A percentile compares a stretch with the other conserved stretches of the same genome.
Evolutionary conservation across 2,113 vertebrate species (phyloP).

Genomic region (Motacilla alba): DNA sequence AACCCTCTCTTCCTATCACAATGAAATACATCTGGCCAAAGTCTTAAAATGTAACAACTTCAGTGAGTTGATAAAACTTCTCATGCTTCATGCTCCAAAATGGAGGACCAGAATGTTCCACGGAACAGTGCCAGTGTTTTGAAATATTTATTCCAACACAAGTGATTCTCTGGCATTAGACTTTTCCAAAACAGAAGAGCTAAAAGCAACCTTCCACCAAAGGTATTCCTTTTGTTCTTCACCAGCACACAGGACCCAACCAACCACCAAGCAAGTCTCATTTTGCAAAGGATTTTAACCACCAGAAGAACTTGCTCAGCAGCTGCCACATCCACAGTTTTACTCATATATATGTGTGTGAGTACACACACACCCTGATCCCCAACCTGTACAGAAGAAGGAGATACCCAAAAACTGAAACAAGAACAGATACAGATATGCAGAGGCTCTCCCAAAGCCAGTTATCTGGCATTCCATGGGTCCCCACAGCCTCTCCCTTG

Average conservation of each 20-base stretch:
- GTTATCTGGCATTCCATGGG: not conserved
- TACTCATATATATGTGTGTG: fast-evolving
- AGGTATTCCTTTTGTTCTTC: not conserved
- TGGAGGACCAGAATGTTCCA: not conserved
- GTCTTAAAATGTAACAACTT: not conserved
- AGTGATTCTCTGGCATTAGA: not conserved
- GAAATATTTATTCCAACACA: not conserved
- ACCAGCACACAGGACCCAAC: not conserved
- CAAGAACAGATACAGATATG: not conserved
- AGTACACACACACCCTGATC: fast-evolving
- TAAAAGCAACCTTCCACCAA: not conserved
- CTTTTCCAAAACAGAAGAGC: not conserved
- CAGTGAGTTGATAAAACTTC: not conserved
- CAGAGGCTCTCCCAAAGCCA: not conserved
- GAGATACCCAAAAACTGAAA: not conserved
- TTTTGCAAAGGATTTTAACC: not conserved
- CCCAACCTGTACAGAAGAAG: not conserved
- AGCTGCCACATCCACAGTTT: not conserved
- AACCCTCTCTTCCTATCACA: not conserved
- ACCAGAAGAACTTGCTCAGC: not conserved
- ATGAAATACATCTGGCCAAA: not conserved
- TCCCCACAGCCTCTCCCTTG: fast-evolving
- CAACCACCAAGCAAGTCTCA: not conserved
- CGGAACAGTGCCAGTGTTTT: not conserved
- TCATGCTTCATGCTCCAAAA: not conserved